Base-by-base conservation (phyloP, 1,140 invertebrate genomes). In the Kradibia gibbosae region DNA sequence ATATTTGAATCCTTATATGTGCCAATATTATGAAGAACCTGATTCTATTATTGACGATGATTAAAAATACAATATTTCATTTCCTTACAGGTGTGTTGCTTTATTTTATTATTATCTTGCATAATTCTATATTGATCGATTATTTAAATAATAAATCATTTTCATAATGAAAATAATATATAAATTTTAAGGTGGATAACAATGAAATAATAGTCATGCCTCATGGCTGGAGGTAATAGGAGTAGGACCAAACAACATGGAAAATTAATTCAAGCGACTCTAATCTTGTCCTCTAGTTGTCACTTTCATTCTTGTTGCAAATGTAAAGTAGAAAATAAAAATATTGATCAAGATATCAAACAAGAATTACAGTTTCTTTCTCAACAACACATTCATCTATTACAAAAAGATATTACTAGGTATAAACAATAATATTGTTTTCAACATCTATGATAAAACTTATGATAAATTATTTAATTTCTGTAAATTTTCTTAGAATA, bases 171-270 rank as follows among this genome's bases (percentile, higher is more conserved):
- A 42, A 48, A 25, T 3, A 71, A 72, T 28, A 20, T 53, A 13
- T 74, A 53, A 67, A 28, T 74, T 76, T 86, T 72, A 86, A 90
- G 88, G 86, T 89, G 84, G 84, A 86, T 86, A 84, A 86, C 83
- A 84, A 88, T 88, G 87, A 86, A 87, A 87, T 70, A 88, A 86
- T 89, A 89, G 85, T 88, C 82, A 88, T 90, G 89, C 85, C 88
- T 88, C 87, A 91, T 91, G 90, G 90, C 89, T 90, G 87, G 86
- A 89, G 87, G 88, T 86, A 86, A 83, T 84, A 83, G 83, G 85
- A 87, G 81, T 83, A 87, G 84, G 34, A 81, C 25, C 84, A 87
- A 87, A 86, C 85, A 87, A 87, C 86, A 87, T 89, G 88, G 86
- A 89, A 88, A 86, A 87, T 88, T 89, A 85, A 84, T 87, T 84